Evolutionary conservation across 2,113 vertebrate species (phyloP).

Genomic region (Hemicordylus capensis): DNA sequence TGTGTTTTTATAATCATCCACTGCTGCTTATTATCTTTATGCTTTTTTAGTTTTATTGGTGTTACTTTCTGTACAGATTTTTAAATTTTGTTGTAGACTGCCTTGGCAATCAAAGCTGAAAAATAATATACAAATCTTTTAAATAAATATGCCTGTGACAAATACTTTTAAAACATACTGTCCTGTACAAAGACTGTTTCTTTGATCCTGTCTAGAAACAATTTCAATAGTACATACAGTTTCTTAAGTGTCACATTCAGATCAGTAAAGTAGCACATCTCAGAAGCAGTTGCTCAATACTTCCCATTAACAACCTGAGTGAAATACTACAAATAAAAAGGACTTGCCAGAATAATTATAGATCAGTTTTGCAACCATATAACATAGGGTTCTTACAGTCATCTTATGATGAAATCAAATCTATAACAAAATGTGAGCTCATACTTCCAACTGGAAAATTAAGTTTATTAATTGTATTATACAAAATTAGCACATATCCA

Average conservation of each 20-base stretch:
- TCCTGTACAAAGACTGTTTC: background rate
- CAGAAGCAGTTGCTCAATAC: background rate
- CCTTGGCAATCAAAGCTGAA: too few relatives aligned
- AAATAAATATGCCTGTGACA: background rate
- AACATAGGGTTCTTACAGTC: background rate
- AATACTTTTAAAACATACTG: background rate
- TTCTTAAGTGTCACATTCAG: background rate
- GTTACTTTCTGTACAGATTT: too few relatives aligned
- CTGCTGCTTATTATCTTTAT: too few relatives aligned
- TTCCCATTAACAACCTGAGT: background rate
- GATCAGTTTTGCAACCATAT: background rate
- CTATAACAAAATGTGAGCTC: background rate
- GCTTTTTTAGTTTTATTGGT: too few relatives aligned
- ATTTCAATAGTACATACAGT: background rate
- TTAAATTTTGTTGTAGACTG: too few relatives aligned
- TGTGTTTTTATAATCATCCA: too few relatives aligned
- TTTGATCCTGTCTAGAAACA: background rate
- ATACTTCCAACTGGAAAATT: slow-evolving; percentile 9
- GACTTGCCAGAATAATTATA: background rate
- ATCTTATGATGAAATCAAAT: background rate
- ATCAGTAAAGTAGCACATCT: background rate
- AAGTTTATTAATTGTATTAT: accelerated
- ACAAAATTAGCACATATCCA: too few relatives aligned
- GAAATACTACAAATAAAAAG: background rate
- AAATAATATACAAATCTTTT: too few relatives aligned